Conservation (phyloP, 2,113 vertebrate genomes). For the Odobenus rosmarus region DNA sequence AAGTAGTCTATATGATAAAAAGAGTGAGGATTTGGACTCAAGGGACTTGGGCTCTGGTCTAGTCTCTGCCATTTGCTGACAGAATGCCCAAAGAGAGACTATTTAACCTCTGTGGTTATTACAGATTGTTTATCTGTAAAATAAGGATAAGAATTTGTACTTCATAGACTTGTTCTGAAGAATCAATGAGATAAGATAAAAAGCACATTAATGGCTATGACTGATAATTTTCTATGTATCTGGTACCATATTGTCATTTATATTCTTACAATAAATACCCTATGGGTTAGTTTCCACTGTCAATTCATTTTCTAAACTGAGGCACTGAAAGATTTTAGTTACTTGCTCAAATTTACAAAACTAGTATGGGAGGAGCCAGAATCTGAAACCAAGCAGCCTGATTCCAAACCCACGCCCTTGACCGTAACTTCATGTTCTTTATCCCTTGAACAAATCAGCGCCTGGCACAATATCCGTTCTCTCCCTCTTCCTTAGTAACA, state of each 20-base stretch:
- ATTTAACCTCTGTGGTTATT: neutral
- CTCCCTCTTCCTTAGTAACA: neutral
- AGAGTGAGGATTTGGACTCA: neutral
- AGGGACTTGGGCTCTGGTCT: neutral
- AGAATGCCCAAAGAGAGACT: neutral
- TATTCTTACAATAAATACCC: neutral
- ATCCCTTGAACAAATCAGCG: neutral
- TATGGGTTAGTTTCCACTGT: neutral
- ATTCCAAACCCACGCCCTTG: neutral
- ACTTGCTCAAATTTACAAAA: neutral
- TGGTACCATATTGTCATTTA: neutral
- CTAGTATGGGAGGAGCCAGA: neutral
- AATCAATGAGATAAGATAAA: neutral
- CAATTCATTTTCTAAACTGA: neutral
- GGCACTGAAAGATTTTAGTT: neutral
- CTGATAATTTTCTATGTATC: neutral
- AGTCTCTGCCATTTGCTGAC: neutral
- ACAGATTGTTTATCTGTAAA: conserved; percentile 30
- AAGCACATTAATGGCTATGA: neutral
- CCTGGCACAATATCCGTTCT: neutral
- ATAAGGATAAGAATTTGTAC: neutral
- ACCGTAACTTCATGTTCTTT: neutral
- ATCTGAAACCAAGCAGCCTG: neutral
- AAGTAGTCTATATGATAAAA: neutral
- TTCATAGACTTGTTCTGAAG: neutral